Base-by-base conservation (phyloP, 2,888 invertebrate species). In the Nemapogon koenigi region DNA sequence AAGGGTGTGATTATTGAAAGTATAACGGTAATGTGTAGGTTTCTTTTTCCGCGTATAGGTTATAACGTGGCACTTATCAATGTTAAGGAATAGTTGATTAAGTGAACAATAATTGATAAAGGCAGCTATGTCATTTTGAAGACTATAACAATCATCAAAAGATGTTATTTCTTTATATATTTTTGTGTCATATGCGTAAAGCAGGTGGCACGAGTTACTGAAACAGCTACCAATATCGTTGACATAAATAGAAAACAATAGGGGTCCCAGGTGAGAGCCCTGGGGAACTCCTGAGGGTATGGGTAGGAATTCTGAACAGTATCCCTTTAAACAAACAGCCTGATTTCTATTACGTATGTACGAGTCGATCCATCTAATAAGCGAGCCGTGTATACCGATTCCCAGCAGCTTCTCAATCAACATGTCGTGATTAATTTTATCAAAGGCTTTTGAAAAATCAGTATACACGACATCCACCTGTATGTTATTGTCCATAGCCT, bases 381-480 rank as follows among this genome's bases (percentile, higher is more conserved):
- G 26, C 18, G 41, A 35, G 2, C 47, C 44, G 11, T 39, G 41
- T n/a, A 47, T 38, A 13, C 42, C 44, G 1, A 47, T 19, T 4
- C 7, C 18, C 4, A 29, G 4, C 4, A 47, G 27, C 17, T 46
- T 47, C 10, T 16, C 8, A 3, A 26, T 19, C 2, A 36, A 17
- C 14, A 16, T 11, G 17, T 7, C 4, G 13, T 43, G 43, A 30
- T 39, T 35, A 17, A 44, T 27, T 39, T 44, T 45, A 25, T 44
- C 45, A 39, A 47, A 47, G 1, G 44, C 43, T 35, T 45, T 47
- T 7, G 41, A 41, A 19, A 33, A 45, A n/a, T 44, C 43, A 3
- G 43, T 43, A 32, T 46, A 44, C 18, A 44, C 35, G 7, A 32
- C 40, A 22, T 47, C 46, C 7, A 48, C 39, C 37, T 45, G 49